phyloP scores from a whole-genome alignment of 2,888 invertebrate species.

The Drosophila subquinaria region DNA sequence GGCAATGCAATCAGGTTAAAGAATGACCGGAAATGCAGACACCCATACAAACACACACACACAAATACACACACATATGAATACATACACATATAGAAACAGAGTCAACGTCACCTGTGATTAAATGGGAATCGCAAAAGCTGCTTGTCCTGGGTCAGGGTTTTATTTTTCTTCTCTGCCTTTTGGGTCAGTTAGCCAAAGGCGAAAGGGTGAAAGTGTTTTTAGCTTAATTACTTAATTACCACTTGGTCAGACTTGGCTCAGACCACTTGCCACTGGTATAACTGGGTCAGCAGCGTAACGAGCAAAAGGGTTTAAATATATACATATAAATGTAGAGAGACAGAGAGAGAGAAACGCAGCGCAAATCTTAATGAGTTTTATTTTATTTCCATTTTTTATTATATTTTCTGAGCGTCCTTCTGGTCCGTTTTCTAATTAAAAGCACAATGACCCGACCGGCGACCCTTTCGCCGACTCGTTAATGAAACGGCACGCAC shows the following conservation, averaged over 20 bases:
- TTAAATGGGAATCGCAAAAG: slow-evolving; percentile 24
- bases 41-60: slow-evolving; percentile 25
- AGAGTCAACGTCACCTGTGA: slow-evolving; percentile 50
- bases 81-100: slow-evolving; percentile 3
- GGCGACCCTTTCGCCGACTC: slow-evolving; percentile 50
- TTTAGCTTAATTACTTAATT: slow-evolving; percentile 75
- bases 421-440: slow-evolving; percentile 65
- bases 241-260: slow-evolving; percentile 51
- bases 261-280: slow-evolving; percentile 30
- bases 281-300: slow-evolving; percentile 71
- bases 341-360: background rate
- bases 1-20: slow-evolving; percentile 59
- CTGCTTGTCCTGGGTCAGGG: slow-evolving; percentile 73
- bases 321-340: background rate
- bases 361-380: slow-evolving; percentile 77
- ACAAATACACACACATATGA: slow-evolving; percentile 1
- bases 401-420: slow-evolving; percentile 20
- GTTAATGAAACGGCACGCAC: slow-evolving; percentile 69
- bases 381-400: slow-evolving; percentile 41
- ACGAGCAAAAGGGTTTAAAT: slow-evolving; percentile 54
- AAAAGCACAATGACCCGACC: slow-evolving; percentile 78
- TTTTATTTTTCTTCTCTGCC: slow-evolving; percentile 4
- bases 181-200: slow-evolving; percentile 35
- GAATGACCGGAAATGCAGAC: slow-evolving; percentile 70
- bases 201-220: slow-evolving; percentile 59